Conservation (phyloP, 2,113 vertebrate species). For the Beaufortia kweichowensis region DNA sequence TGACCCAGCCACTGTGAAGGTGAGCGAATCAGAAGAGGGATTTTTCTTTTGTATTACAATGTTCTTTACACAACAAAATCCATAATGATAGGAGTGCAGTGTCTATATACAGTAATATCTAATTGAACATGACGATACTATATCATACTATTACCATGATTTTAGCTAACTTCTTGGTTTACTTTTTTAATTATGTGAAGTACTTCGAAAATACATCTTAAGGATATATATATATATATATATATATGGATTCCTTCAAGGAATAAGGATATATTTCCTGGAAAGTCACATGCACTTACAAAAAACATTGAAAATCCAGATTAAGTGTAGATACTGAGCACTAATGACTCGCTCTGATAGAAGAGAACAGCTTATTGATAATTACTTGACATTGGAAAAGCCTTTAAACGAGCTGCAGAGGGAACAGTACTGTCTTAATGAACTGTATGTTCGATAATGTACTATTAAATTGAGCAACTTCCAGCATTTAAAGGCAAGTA, state of each 20-base stretch:
- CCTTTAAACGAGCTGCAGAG: not conserved
- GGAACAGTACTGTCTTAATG: conserved; percentile 22
- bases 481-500: not conserved
- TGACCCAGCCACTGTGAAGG: conserved; percentile 45
- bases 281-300: conserved; percentile 4
- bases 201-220: too few species aligned
- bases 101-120: too few species aligned
- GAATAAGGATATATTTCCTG: not conserved
- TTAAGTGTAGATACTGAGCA: conserved; percentile 28
- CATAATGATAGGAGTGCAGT: not conserved
- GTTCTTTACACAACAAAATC: not conserved
- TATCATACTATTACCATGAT: too few species aligned
- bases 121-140: too few species aligned
- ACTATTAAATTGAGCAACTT: not conserved
- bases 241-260: not conserved
- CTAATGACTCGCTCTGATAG: conserved; percentile 5
- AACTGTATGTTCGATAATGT: not conserved
- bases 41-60: not conserved
- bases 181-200: too few species aligned
- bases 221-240: too few species aligned
- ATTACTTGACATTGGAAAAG: conserved; percentile 16
- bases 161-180: too few species aligned
- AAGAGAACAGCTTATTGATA: conserved; percentile 29
- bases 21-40: not conserved
- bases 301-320: conserved; percentile 28